Conservation (phyloP, 1,140 invertebrate genomes). For the Camponotus pennsylvanicus region DNA sequence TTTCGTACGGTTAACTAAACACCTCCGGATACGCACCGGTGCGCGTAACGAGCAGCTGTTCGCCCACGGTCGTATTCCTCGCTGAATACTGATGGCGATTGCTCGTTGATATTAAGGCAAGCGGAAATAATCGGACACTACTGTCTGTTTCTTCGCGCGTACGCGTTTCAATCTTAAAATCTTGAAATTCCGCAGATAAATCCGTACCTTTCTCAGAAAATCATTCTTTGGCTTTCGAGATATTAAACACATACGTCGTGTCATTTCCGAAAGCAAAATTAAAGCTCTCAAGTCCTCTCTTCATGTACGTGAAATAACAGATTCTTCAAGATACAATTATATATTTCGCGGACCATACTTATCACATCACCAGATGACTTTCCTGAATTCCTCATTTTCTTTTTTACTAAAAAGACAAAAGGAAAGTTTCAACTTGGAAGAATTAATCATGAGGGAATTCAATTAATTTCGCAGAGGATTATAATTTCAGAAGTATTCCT, state of each 20-base stretch:
- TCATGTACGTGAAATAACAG: background rate
- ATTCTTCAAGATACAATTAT: background rate
- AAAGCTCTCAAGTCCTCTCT: background rate
- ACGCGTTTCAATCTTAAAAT: background rate
- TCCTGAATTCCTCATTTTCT: background rate
- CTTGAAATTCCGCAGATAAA: background rate
- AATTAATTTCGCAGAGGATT: slow-evolving; percentile 38
- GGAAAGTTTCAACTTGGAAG: slow-evolving; percentile 7
- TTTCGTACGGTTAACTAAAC: slow-evolving; percentile 70
- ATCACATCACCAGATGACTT: slow-evolving; percentile 1
- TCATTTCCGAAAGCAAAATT: background rate
- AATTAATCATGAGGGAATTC: background rate
- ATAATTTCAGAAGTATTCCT: slow-evolving; percentile 8
- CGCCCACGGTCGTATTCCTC: slow-evolving; percentile 1
- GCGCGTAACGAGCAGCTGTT: slow-evolving; percentile 63
- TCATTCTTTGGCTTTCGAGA: background rate
- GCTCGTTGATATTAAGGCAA: background rate
- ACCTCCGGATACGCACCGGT: slow-evolving; percentile 68
- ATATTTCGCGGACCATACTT: slow-evolving; percentile 16
- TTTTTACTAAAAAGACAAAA: slow-evolving; percentile 12
- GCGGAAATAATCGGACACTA: background rate
- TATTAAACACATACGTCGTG: background rate
- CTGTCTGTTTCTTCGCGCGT: background rate
- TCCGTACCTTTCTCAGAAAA: background rate
- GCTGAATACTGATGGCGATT: slow-evolving; percentile 18